Base-by-base conservation (phyloP, 2,888 invertebrate species). In the Zele albiditarsus region DNA sequence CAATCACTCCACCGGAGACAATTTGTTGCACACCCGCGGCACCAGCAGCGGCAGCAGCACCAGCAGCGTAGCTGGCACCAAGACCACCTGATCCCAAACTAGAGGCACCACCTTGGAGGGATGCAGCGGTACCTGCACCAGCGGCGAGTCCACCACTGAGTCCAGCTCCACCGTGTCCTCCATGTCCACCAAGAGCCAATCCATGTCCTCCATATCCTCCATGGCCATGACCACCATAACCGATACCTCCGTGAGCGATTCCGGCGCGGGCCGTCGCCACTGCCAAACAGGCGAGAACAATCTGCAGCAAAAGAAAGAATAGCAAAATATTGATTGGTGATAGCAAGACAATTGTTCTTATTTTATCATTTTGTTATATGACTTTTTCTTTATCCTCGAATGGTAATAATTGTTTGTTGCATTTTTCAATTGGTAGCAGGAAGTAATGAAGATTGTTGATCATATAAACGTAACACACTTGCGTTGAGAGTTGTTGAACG, bases 241-340 rank as follows among this genome's bases (percentile, higher is more conserved):
- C 82, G 75, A 82, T 83, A 65, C 85, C 86, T 78, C 88, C 88
- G 78, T 88, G 87, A 71, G 87, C 86, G 81, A 88, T 85, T 80
- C 89, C 89, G 80, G 89, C 89, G 76, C 87, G 88, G 67, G 88
- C 89, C 84, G 89, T 86, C 81, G 89, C 89, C 38, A 89, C 88
- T 77, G 89, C 89, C 84, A 89, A 84, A 82, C 89, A 89, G 83
- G 88, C 89, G 87, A 89, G 87, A 80, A 88, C 89, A 82, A 89
- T 86, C 89, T 89, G 82, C 65, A 77, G 80, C 31, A 8, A 71
- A n/a, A 74, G 25, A 74, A 42, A 57, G 31, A 31, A 12, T 38
- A 38, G 38, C 2, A 58, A 57, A 4, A 23, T 25, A 60, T n/a
- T 66, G 49, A 77, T 72, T 33, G 58, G 53, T 63, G 70, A 58